Evolutionary conservation across 64 coral and sea anemone genomes (phyloP), one percentile per base, ranked within the genome.

Genomic region (Porites lutea): DNA sequence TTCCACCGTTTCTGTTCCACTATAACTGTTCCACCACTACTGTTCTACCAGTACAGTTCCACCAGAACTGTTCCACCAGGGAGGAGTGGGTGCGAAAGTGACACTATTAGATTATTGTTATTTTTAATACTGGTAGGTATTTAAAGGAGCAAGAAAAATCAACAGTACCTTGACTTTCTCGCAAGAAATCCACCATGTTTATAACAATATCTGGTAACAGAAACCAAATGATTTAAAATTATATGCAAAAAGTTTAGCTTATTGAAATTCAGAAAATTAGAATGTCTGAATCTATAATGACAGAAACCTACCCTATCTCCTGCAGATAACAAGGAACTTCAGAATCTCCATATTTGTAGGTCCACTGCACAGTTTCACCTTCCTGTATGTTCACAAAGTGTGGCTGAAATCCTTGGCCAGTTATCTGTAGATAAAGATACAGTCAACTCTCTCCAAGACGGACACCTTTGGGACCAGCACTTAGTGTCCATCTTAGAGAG

Each of bases 361-460:
- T 87, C 91, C 91, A 93, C n/a, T 19, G 67, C 5, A 93, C 73
- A 54, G 73, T 43, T 50, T 93, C 91, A 20, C 91, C 91, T 93
- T 93, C 91, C 51, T 67, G 45, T 52, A 93, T 87, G n/a, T 71
- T 65, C 22, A 93, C 73, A 65, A 93, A 60, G 48, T 79, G 19
- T 14, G 82, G 73, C 13, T 86, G 58, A 87, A 93, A 93, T 75
- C 71, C 75, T 43, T 49, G 16, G 13, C 65, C 61, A 18, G 46
- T 78, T 58, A 93, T 66, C 91, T 92, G 55, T 2, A 55, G 50
- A 47, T 49, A 51, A 55, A 1, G 58, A 13, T 59, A 59, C 7
- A 59, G 13, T 59, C 58, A 37, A 37, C 27, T 37, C 27, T 37
- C 27, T 37, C 27, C 27, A 37, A 37, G 27, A 37, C 27, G 27